Evolutionary conservation across 2,797 vertebrate species (phyloP).

Genomic region (Pterois miles): DNA sequence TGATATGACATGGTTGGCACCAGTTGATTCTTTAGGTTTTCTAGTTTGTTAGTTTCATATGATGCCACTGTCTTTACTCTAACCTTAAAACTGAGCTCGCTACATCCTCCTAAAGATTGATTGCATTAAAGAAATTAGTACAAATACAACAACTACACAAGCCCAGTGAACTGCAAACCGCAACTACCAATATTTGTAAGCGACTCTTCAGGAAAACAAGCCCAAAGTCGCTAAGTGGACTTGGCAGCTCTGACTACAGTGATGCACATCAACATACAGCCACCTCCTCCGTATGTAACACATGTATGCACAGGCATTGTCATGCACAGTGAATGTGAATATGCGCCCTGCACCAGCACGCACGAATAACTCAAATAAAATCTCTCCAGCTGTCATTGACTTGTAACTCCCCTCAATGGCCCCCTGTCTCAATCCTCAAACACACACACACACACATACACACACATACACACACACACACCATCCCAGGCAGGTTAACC

Average conservation of each 20-base stretch:
- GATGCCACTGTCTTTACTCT: too few species aligned
- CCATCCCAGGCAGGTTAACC: conserved; percentile 23
- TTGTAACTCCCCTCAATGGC: not conserved
- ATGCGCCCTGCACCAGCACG: not conserved
- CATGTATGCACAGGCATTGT: not conserved
- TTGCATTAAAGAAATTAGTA: too few species aligned
- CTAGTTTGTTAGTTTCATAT: too few species aligned
- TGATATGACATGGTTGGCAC: too few species aligned
- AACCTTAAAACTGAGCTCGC: too few species aligned
- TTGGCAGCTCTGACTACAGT: not conserved
- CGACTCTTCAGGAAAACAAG: too few species aligned
- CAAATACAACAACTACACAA: too few species aligned
- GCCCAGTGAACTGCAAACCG: too few species aligned
- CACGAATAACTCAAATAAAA: conserved; percentile 16
- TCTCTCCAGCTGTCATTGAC: conserved; percentile 25
- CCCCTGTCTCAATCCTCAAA: not conserved
- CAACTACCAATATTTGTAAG: too few species aligned
- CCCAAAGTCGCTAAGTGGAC: too few species aligned
- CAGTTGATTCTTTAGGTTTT: too few species aligned
- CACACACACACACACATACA: conserved; percentile 14
- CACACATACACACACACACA: not conserved
- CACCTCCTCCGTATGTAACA: not conserved
- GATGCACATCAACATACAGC: not conserved
- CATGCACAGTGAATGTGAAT: conserved; percentile 13
- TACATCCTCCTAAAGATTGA: too few species aligned